Base-by-base conservation (phyloP, 2,888 invertebrate species). In the Eupithecia subfuscata region DNA sequence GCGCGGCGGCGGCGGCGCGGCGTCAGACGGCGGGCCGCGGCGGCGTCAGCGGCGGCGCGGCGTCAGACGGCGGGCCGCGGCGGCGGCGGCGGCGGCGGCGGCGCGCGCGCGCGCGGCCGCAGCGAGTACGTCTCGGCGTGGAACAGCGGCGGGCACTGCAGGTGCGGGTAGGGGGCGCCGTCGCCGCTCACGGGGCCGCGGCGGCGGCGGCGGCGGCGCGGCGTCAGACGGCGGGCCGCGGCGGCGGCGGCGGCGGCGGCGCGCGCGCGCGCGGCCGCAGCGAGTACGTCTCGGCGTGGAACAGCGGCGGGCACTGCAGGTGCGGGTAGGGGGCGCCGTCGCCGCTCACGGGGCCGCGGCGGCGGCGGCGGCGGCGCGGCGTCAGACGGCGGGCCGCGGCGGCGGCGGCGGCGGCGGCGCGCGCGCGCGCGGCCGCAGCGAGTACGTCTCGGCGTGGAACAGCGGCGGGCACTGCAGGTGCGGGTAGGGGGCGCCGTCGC, bases 401-500 rank as follows among this genome's bases (percentile, higher is more conserved):
- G 60, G 60, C 12, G 60, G 60, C 60, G 60, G 60, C 12, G 60
- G 60, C 12, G 25, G 25, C 14, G 60, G 25, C 12, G 60, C 25
- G 40, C 60, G 56, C 56, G 56, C 69, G 56, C 64, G 60, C 40
- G 67, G 65, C 43, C 69, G 71, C 64, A 98, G 95, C 71, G 97
- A 97, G 92, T 98, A 98, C 0, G 97, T 97, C 92, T 97, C 98
- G 0, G 98, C 96, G 90, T 97, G 97, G 92, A 98, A 98, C 52
- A 97, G 97, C 69, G 98, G 98, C 69, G 98, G 98, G 89, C 97
- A 98, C 91, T 97, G 97, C 91, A 98, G 95, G 85, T 97, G 97
- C 74, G 97, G 97, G 92, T 97, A 98, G 84, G 91, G 76, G 22
- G 71, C 52, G 40, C 30, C 68, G 73, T 73, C 79, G 0, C 37